These are phyloP conservation scores for Scaptomyza montana DNA, from an alignment of 1,140 invertebrate species.

Conservation along the genomic window DNA sequence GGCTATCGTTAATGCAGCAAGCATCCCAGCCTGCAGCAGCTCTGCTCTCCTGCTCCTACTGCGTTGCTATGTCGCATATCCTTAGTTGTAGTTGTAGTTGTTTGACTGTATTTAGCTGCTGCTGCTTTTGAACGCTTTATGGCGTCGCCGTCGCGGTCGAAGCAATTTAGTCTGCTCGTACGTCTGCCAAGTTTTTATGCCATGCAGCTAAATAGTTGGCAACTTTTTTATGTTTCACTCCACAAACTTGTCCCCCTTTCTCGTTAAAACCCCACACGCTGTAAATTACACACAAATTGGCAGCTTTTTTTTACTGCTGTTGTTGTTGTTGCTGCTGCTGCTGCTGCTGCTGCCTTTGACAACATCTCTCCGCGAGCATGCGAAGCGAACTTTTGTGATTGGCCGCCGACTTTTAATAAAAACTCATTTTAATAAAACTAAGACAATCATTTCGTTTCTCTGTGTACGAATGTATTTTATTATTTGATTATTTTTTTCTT, in stretches of 20 bases:
- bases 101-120: constrained; percentile 5
- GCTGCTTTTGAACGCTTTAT: constrained; percentile 71
- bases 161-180: constrained; percentile 70
- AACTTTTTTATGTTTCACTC: constrained; percentile 63
- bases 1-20: constrained; percentile 70
- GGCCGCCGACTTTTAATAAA: constrained; percentile 49
- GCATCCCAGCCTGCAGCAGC: constrained; percentile 19
- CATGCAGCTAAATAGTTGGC: constrained; percentile 67
- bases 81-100: constrained; percentile 20
- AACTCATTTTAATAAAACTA: constrained; percentile 77
- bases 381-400: constrained; percentile 40
- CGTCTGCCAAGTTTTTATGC: constrained; percentile 76
- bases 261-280: constrained; percentile 27
- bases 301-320: constrained; percentile 55
- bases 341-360: constrained; percentile 61
- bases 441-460: constrained; percentile 48
- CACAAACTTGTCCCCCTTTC: background rate
- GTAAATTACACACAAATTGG: constrained; percentile 79
- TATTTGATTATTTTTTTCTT: constrained; percentile 8
- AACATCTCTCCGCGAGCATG: constrained; percentile 41
- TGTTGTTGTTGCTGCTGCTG: constrained; percentile 15
- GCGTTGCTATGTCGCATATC: constrained; percentile 16
- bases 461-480: background rate
- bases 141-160: constrained; percentile 48
- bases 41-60: background rate